Evolutionary conservation across 2,797 vertebrate genomes (phyloP).

Genomic region (Propithecus perrieri): DNA sequence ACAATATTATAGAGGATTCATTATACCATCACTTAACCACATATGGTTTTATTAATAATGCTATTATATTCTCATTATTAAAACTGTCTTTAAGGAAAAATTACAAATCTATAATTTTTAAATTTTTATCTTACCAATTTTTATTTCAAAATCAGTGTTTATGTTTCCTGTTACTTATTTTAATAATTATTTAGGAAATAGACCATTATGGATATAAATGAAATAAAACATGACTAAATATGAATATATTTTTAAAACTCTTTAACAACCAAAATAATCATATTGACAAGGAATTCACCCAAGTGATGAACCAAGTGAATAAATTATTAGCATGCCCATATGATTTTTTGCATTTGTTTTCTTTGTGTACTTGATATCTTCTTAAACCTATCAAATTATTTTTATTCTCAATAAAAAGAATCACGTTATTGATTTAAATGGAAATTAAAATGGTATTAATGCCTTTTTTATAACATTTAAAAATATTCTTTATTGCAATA

Average conservation of each 20-base stretch:
- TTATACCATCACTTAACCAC: neutral
- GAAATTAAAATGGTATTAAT: slow-evolving; percentile 1
- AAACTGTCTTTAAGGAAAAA: neutral
- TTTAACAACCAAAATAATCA: neutral
- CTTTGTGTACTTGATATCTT: neutral
- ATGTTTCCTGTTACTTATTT: neutral
- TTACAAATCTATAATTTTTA: neutral
- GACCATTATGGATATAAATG: neutral
- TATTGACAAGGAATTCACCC: neutral
- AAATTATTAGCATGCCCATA: neutral
- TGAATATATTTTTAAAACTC: neutral
- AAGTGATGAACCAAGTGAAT: neutral
- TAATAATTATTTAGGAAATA: neutral
- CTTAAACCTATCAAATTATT: neutral
- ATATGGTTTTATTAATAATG: neutral
- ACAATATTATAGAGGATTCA: neutral
- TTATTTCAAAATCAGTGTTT: neutral
- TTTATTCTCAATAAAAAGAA: slow-evolving; percentile 8
- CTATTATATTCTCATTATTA: neutral
- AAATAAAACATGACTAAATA: neutral
- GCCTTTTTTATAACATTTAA: neutral
- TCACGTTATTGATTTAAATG: neutral
- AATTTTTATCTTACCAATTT: neutral
- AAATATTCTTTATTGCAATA: neutral
- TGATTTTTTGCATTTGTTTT: neutral